These are phyloP conservation scores for Fregata magnificens DNA, from an alignment of 2,113 vertebrate species.

Conservation along the genomic window DNA sequence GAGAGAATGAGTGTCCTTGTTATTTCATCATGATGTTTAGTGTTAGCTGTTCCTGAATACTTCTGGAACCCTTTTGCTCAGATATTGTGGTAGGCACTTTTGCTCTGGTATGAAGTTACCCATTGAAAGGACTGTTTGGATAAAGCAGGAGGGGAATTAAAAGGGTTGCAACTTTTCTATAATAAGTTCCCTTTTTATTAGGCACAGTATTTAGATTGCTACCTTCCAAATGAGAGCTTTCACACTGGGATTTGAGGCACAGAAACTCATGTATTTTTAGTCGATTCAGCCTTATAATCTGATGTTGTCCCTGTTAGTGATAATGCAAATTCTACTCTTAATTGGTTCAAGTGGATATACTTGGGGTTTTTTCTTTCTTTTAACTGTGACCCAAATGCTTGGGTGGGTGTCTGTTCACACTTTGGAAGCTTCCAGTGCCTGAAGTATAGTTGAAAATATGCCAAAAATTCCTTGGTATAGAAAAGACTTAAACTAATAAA, in stretches of 20 bases:
- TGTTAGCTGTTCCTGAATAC: not conserved
- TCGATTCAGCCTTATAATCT: not conserved
- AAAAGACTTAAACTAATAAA: not conserved
- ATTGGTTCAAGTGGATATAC: not conserved
- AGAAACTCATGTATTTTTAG: not conserved
- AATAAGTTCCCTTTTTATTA: not conserved
- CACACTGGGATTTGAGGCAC: not conserved
- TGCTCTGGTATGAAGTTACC: not conserved
- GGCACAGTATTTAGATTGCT: not conserved
- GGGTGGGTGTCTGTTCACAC: not conserved
- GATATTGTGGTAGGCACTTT: not conserved
- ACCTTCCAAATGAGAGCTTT: not conserved
- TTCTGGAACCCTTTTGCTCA: not conserved
- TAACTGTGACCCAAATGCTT: not conserved
- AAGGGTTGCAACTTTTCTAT: not conserved
- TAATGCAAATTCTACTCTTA: not conserved
- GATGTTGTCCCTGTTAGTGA: not conserved
- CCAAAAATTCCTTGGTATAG: not conserved
- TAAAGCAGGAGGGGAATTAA: not conserved
- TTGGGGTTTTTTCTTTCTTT: not conserved
- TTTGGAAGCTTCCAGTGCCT: not conserved
- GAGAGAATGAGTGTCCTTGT: not conserved
- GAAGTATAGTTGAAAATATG: not conserved
- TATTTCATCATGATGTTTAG: not conserved
- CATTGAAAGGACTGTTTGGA: not conserved